Conservation (phyloP, 2,113 vertebrate species). For the Girardinichthys multiradiatus region DNA sequence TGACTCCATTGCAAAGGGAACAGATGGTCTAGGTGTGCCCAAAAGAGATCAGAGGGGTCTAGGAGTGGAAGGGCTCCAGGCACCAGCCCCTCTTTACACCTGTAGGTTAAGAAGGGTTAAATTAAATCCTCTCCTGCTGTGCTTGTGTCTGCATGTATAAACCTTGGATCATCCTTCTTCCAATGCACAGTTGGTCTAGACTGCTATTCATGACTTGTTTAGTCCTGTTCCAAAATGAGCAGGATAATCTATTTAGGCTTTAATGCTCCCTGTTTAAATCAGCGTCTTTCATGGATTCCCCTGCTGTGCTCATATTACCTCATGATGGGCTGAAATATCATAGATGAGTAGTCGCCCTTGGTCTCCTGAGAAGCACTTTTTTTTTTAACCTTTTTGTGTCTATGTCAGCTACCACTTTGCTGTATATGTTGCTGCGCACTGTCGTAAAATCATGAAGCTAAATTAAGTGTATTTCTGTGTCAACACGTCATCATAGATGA, state of each 20-base stretch:
- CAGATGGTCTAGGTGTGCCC: slow-evolving; percentile 65
- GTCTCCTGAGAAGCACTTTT: no score
- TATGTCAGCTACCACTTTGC: no score
- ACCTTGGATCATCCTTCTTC: slow-evolving; percentile 34
- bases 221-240: slow-evolving; percentile 15
- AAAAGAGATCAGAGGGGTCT: slow-evolving; percentile 47
- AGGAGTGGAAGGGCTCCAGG: slow-evolving; percentile 42
- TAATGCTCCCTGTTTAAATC: not conserved
- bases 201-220: slow-evolving; percentile 22
- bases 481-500: no score
- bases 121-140: slow-evolving; percentile 55
- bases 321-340: not conserved
- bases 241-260: slow-evolving; percentile 24
- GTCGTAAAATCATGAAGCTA: no score
- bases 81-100: slow-evolving; percentile 16
- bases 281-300: not conserved
- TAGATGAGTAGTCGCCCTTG: no score
- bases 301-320: no score
- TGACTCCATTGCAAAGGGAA: slow-evolving; percentile 42
- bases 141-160: slow-evolving; percentile 12
- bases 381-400: no score
- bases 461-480: no score
- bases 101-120: slow-evolving; percentile 72
- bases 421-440: no score
- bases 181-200: slow-evolving; percentile 52